Percentiles rank a stretch among this genome's conserved stretches.
Conservation (phyloP, 2,113 vertebrate genomes). For the Nothoprocta pentlandii region DNA sequence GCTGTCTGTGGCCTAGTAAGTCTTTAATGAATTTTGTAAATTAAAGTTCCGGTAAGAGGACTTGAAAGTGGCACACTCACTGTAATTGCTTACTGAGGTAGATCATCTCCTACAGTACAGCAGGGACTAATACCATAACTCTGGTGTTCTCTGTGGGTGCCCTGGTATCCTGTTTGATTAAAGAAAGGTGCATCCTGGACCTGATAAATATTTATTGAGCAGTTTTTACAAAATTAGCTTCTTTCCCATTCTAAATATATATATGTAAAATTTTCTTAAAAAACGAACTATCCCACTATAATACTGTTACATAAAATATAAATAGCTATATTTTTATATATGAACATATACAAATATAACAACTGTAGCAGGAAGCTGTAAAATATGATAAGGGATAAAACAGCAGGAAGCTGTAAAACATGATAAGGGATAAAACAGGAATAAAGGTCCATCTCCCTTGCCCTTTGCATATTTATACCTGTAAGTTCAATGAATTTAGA, state of each 20-base stretch:
- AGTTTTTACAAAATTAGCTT: not conserved
- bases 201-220: not conserved
- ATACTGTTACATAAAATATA: not conserved
- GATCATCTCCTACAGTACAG: not conserved
- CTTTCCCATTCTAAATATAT: not conserved
- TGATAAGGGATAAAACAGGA: not conserved
- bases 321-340: not conserved
- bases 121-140: not conserved
- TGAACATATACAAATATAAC: not conserved
- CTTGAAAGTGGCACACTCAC: not conserved
- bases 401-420: not conserved
- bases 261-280: not conserved
- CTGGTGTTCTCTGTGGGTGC: not conserved
- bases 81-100: not conserved
- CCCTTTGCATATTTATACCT: not conserved
- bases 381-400: not conserved
- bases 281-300: not conserved
- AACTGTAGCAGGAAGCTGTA: not conserved
- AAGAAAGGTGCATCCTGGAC: not conserved
- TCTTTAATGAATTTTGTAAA: not conserved
- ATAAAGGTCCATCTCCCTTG: not conserved
- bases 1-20: not conserved
- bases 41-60: not conserved
- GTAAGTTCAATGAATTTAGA: not conserved
- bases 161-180: not conserved